Evolutionary conservation across 2,113 vertebrate species (phyloP).

Genomic region (Pica pica): DNA sequence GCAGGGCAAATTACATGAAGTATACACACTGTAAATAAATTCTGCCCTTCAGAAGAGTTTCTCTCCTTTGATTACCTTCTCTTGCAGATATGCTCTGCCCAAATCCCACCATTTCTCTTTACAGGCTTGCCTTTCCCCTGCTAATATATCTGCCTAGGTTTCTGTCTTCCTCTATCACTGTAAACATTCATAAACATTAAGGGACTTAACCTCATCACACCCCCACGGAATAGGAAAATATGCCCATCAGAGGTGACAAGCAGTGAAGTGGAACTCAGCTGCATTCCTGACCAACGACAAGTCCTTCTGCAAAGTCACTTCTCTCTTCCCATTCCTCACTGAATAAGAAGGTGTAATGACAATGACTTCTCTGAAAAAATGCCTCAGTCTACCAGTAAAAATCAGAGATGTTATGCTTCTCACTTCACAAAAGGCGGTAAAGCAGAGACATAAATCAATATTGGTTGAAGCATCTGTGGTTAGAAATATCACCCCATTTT

Average conservation of each 20-base stretch:
- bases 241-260: neutral
- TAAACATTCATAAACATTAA: conserved; percentile 57
- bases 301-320: neutral
- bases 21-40: neutral
- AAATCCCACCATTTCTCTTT: conserved; percentile 4
- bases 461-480: neutral
- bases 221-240: neutral
- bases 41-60: neutral
- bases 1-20: neutral
- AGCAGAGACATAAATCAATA: neutral
- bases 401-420: neutral
- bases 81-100: neutral
- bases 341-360: neutral
- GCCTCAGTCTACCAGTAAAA: neutral
- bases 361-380: neutral
- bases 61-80: neutral
- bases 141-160: conserved; percentile 26
- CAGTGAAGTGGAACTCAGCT: conserved; percentile 35
- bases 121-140: neutral
- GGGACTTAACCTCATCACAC: conserved; percentile 46
- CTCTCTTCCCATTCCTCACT: neutral
- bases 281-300: neutral
- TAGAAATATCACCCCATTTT: neutral
- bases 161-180: conserved; percentile 6
- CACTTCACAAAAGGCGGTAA: neutral